Percentiles rank a stretch among this genome's conserved stretches.
phyloP scores from a whole-genome alignment of 1,140 invertebrate genomes.

The Philotrypesis tridentata region DNA sequence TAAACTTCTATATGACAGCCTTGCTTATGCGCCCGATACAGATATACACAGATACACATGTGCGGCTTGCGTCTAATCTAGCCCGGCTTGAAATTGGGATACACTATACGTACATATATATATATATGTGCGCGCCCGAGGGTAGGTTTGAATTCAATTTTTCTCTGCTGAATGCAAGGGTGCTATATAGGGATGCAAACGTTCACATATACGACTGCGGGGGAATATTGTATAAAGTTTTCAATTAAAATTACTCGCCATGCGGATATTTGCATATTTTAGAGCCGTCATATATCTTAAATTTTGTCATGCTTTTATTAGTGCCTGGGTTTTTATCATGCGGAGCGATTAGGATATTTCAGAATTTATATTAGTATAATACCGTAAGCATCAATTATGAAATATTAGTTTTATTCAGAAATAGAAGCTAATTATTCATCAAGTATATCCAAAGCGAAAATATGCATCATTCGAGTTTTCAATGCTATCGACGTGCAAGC shows the following conservation, averaged over 20 bases:
- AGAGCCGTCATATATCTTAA: background rate
- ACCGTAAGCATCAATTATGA: background rate
- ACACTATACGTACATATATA: background rate
- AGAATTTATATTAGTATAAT: background rate
- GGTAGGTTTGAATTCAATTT: background rate
- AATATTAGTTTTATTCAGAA: too few relatives aligned
- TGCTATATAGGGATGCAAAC: background rate
- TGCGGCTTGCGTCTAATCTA: constrained; percentile 5
- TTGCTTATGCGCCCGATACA: background rate
- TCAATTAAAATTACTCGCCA: constrained; percentile 35
- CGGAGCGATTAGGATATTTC: background rate
- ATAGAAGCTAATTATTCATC: too few relatives aligned
- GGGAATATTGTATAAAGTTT: constrained; percentile 17
- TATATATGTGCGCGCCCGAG: background rate
- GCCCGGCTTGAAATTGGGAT: background rate
- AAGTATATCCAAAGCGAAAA: background rate
- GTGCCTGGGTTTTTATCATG: background rate
- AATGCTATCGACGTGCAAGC: background rate
- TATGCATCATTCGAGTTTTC: background rate
- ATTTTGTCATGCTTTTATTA: background rate
- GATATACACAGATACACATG: background rate
- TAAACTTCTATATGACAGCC: background rate
- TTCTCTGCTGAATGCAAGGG: background rate
- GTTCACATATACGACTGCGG: background rate
- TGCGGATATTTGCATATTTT: constrained; percentile 27